phyloP scores from a whole-genome alignment of 2,888 invertebrate genomes.

The Exocentrus adspersus region DNA sequence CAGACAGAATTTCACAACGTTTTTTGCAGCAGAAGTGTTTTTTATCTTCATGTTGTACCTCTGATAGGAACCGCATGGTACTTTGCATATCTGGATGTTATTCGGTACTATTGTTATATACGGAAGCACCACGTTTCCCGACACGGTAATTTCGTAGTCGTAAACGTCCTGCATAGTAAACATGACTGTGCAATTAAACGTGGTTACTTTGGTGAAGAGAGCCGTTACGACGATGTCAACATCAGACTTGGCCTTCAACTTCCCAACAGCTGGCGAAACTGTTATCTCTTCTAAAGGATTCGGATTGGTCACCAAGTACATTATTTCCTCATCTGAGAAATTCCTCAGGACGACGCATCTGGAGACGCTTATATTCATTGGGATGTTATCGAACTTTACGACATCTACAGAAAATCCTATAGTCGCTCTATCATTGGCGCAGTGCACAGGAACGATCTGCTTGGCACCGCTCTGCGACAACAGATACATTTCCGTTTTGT shows the following conservation, averaged over 20 bases:
- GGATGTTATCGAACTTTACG: slow-evolving; percentile 56
- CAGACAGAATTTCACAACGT: slow-evolving; percentile 54
- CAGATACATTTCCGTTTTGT: slow-evolving; percentile 54
- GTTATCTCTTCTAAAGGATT: slow-evolving; percentile 43
- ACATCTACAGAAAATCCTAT: slow-evolving; percentile 37
- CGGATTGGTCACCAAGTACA: slow-evolving; percentile 44
- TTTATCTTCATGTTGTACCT: slow-evolving; percentile 50
- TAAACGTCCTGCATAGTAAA: slow-evolving; percentile 53
- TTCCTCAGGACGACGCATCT: slow-evolving; percentile 47
- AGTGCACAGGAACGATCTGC: slow-evolving; percentile 43
- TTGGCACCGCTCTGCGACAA: slow-evolving; percentile 55
- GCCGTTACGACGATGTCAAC: slow-evolving; percentile 47
- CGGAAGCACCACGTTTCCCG: slow-evolving; percentile 67
- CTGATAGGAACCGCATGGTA: slow-evolving; percentile 58
- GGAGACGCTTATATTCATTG: slow-evolving; percentile 56
- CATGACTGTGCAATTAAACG: slow-evolving; percentile 38
- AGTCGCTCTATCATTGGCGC: slow-evolving; percentile 27
- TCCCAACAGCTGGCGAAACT: slow-evolving; percentile 47
- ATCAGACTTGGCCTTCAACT: slow-evolving; percentile 46
- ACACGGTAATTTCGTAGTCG: slow-evolving; percentile 61
- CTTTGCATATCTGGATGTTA: slow-evolving; percentile 65
- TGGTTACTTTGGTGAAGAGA: slow-evolving; percentile 36
- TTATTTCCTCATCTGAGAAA: slow-evolving; percentile 40
- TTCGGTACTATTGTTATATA: slow-evolving; percentile 65
- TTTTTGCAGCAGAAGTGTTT: slow-evolving; percentile 53